Percentiles rank a stretch among this genome's conserved stretches.
These are phyloP conservation scores for Tupaia chinensis DNA, from an alignment of 2,113 vertebrate genomes.

Conservation along the genomic window DNA sequence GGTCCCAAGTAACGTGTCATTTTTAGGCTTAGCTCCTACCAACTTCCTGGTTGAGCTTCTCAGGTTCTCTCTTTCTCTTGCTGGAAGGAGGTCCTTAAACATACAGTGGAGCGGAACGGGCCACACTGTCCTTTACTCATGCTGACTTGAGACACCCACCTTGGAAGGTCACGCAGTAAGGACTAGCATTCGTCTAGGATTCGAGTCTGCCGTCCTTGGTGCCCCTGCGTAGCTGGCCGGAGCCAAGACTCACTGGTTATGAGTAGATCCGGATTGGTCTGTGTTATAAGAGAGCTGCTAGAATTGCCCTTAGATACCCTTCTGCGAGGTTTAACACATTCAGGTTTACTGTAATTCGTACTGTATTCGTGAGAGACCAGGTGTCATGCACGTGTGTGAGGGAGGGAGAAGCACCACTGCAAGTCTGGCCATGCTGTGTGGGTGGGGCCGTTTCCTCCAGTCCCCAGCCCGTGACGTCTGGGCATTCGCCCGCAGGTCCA, in stretches of 20 bases:
- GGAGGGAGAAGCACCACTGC: too few relatives aligned
- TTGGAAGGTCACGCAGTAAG: not conserved
- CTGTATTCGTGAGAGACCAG: too few relatives aligned
- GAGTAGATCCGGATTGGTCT: not conserved
- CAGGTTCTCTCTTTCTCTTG: not conserved
- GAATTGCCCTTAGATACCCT: not conserved
- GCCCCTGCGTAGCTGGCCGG: not conserved
- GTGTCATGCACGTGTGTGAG: too few relatives aligned
- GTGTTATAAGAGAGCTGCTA: not conserved
- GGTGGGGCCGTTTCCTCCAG: too few relatives aligned
- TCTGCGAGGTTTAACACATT: not conserved
- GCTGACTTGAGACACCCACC: not conserved
- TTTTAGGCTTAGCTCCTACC: not conserved
- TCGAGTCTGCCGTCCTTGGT: not conserved
- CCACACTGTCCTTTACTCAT: not conserved
- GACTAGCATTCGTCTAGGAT: not conserved
- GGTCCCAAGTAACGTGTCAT: too few relatives aligned
- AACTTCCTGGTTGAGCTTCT: not conserved
- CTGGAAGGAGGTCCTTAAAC: too few relatives aligned
- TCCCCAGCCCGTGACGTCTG: too few relatives aligned
- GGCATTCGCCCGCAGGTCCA: too few relatives aligned
- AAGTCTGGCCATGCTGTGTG: too few relatives aligned
- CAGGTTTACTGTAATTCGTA: too few relatives aligned
- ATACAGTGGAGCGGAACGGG: fast-evolving
- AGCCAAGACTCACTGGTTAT: too few relatives aligned